Base-by-base conservation (phyloP, 2,888 invertebrate species). In the Patella pellucida region DNA sequence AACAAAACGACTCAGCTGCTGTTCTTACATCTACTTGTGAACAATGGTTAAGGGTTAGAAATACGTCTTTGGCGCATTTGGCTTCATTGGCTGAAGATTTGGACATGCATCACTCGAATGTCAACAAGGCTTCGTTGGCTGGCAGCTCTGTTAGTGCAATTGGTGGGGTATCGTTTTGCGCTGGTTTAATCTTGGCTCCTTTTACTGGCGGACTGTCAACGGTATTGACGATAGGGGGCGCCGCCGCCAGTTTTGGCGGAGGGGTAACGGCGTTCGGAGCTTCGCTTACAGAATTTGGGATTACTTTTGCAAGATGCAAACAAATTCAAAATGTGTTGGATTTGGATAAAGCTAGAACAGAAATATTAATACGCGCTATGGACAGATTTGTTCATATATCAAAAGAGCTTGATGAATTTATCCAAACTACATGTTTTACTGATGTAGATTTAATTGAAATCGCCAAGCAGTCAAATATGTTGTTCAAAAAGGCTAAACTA, bases 211-310 rank as follows among this genome's bases (percentile, higher is more conserved):
- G 62, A 23, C 19, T 23, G 11, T 62, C 62, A 11, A 23, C 23
- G 23, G 62, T 11, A 3, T 19, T 62, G 14, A 19, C 62, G 9
- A 62, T 62, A 23, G 62, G 62, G 19, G 62, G 62, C 9, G 23
- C 62, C 0, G 23, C 23, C 19, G 62, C 62, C 15, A 62, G 62
- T 19, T 9, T 62, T 19, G 23, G 19, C 4, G 62, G 62, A 19
- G 62, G 62, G 11, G 62, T 62, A 12, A 62, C 62, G 11, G 62
- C 62, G 19, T 62, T 62, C 62, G 62, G 62, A 62, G 19, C 62
- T 16, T 62, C 62, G 12, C 62, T 62, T 19, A 62, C 62, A 23
- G 62, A 62, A 14, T 62, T 62, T 23, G 62, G 62, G 23, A 62
- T 62, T 2, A 23, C 62, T 62, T 23, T 23, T 62, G 19, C 23